These are phyloP conservation scores for Petrocephalus schoutedeni DNA, from an alignment of 2,797 vertebrate species.

Conservation along the genomic window DNA sequence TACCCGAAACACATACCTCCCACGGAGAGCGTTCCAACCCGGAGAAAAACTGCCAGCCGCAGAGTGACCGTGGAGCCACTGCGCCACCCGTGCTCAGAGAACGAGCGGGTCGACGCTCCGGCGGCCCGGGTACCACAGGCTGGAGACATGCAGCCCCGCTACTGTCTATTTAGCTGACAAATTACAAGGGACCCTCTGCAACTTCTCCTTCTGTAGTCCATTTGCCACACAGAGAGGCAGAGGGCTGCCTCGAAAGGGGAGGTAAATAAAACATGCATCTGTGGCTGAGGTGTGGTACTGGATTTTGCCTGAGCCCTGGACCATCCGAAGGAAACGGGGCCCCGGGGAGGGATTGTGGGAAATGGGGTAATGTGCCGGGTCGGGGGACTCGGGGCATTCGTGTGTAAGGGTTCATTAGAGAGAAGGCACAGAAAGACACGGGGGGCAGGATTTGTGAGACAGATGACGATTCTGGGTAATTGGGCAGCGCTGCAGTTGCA, in stretches of 20 bases:
- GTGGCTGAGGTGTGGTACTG: slow-evolving; percentile 19
- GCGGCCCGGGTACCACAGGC: background rate
- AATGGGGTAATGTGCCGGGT: background rate
- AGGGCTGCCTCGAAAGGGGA: slow-evolving; percentile 29
- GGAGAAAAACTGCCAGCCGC: background rate
- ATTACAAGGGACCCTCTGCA: background rate
- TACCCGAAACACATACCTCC: background rate
- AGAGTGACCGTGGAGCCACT: background rate
- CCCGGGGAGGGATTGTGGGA: background rate
- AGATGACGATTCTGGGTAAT: slow-evolving; percentile 16
- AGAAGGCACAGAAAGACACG: background rate
- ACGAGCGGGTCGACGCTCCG: background rate
- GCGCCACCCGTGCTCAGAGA: background rate
- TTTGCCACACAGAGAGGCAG: slow-evolving; percentile 34
- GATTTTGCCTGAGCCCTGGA: background rate
- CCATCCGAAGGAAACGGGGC: background rate
- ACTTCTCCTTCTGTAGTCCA: slow-evolving; percentile 18
- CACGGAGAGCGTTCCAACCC: background rate
- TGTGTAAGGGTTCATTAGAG: background rate
- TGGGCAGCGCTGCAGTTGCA: background rate
- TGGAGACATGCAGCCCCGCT: background rate
- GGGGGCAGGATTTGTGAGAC: background rate
- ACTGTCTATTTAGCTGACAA: slow-evolving; percentile 9
- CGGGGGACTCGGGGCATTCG: background rate
- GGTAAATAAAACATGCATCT: slow-evolving; percentile 45